Evolutionary conservation across 2,888 invertebrate genomes (phyloP), one percentile per base, ranked within the genome.

Genomic region (Diloba caeruleocephala): DNA sequence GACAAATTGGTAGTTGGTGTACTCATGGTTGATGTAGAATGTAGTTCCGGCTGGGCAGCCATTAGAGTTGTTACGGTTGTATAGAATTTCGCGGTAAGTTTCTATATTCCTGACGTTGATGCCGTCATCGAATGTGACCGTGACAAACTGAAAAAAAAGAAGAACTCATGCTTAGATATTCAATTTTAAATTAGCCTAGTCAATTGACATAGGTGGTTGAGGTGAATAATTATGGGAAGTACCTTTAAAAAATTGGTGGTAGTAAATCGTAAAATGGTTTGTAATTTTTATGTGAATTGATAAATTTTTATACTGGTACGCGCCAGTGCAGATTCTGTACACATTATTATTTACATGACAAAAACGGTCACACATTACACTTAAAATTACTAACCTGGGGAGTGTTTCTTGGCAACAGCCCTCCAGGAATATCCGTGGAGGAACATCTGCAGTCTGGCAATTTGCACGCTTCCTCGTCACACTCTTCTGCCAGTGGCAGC

Each of bases 1-100:
- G 1, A 96, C 91, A 10, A 92, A 70, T 3, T 88, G 82, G 73
- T 97, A 97, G 82, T 96, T 95, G 0, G 96, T 96, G 79, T 96
- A 97, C 60, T 96, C 95, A 72, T 97, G 97, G 25, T 94, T 95
- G 23, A 96, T 91, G 80, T 95, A 97, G 84, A 96, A 96, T 0
- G 97, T 97, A 28, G 94, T 94, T 0, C 95, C 93, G 0, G 94
- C 94, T 0, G 92, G 92, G 53, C 95, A 96, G 0, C 94, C 94
- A 77, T 97, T 96, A 0, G 94, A 95, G 84, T 97, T 97, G 2
- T 36, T 74, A 0, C 95, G 85, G 9, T 83, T 78, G 45, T 85
- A 89, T 2, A 96, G 82, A 0, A 95, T 68, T 0, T 90, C 74
- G 7, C 94, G 81, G 76, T 96, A 95, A 37, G 94, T 94, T 4